Evolutionary conservation across 30 jellyfish, hydroid and myxozoan genomes (phyloP).

Genomic region (Pelagia noctiluca): DNA sequence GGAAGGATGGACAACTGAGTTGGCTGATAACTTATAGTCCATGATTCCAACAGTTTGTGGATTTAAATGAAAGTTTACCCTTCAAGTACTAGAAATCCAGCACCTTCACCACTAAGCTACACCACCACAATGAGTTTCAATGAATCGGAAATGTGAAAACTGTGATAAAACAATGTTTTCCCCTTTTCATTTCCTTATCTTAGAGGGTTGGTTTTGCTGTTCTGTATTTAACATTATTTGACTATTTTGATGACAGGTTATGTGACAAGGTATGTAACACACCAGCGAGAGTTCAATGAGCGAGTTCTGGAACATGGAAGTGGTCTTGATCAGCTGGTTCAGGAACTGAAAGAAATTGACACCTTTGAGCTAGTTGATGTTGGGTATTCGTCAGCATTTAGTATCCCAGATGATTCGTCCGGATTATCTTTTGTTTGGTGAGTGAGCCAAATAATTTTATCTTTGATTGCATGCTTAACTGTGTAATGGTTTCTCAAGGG

Average conservation of each 20-base stretch:
- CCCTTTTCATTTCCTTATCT: too few relatives aligned
- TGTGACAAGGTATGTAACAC: conserved; percentile 62
- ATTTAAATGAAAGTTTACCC: too few relatives aligned
- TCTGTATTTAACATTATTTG: not conserved
- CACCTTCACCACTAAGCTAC: too few relatives aligned
- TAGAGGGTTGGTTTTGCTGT: not conserved
- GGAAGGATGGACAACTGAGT: too few relatives aligned
- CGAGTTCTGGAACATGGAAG: conserved; percentile 61
- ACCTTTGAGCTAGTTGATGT: conserved; percentile 75
- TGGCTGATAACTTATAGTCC: too few relatives aligned
- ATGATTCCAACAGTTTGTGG: too few relatives aligned
- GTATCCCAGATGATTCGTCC: conserved; percentile 42
- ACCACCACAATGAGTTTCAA: too few relatives aligned
- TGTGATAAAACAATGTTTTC: too few relatives aligned
- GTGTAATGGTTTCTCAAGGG: not conserved
- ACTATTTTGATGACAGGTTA: too few relatives aligned
- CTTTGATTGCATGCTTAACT: not conserved
- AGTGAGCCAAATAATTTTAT: not conserved
- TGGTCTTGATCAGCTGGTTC: conserved; percentile 75
- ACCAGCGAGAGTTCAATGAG: conserved; percentile 52
- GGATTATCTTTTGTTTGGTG: conserved; percentile 65
- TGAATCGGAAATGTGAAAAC: too few relatives aligned
- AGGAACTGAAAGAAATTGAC: conserved; percentile 51
- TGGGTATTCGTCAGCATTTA: conserved; percentile 87
- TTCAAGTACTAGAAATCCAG: too few relatives aligned